Conservation (phyloP, 2,888 invertebrate genomes). For the Baccha elongata region DNA sequence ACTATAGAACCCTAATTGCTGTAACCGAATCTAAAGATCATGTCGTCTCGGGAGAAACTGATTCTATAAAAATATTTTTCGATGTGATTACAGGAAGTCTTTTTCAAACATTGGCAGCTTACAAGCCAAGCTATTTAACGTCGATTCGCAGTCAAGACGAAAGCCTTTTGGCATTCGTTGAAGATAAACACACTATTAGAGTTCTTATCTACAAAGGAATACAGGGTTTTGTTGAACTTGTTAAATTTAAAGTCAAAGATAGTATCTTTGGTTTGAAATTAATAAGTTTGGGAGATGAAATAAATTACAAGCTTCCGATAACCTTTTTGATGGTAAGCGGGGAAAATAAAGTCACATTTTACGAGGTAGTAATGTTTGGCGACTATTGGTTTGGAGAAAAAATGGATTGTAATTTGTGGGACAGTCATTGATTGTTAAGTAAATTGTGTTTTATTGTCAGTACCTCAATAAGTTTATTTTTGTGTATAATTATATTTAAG, state of each 20-base stretch:
- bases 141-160: slow-evolving; percentile 82
- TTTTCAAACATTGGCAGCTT: slow-evolving; percentile 83
- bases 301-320: slow-evolving; percentile 63
- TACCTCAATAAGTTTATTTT: no score
- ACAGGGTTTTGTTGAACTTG: slow-evolving; percentile 80
- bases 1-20: slow-evolving; percentile 79
- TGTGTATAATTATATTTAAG: no score
- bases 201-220: slow-evolving; percentile 80
- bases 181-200: slow-evolving; percentile 78
- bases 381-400: slow-evolving; percentile 27
- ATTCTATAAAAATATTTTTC: slow-evolving; percentile 82
- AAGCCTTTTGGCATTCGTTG: slow-evolving; percentile 83
- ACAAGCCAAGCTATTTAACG: slow-evolving; percentile 83
- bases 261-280: slow-evolving; percentile 75
- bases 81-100: slow-evolving; percentile 82
- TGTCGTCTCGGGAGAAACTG: slow-evolving; percentile 72
- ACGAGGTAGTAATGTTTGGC: slow-evolving; percentile 77
- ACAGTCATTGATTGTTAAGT: not conserved
- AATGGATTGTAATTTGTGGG: slow-evolving; percentile 9
- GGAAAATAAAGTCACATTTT: slow-evolving; percentile 75
- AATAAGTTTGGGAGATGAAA: slow-evolving; percentile 65
- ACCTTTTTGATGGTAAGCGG: slow-evolving; percentile 75
- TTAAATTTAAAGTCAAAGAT: slow-evolving; percentile 73
- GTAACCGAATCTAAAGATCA: slow-evolving; percentile 76
- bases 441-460: no score